A percentile compares a stretch with the other conserved stretches of the same genome.
These are phyloP conservation scores for Zoanthus sociatus DNA, from an alignment of 92 coral and sea anemone genomes.

Conservation along the genomic window DNA sequence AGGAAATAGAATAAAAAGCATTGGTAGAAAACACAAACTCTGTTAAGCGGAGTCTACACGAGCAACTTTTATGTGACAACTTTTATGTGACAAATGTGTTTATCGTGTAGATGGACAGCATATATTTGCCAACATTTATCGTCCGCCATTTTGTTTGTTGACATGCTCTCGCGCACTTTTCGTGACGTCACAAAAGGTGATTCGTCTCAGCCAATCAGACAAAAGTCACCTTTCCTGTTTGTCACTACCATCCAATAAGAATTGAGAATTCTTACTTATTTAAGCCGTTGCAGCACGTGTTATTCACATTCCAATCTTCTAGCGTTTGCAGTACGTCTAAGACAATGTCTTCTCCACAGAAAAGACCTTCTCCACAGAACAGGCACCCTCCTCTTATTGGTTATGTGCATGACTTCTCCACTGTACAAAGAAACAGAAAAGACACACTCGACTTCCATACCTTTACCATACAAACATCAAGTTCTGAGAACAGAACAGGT, in stretches of 20 bases:
- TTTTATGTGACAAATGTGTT: neutral
- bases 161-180: neutral
- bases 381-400: constrained; percentile 47
- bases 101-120: too few species aligned
- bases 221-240: constrained; percentile 29
- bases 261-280: constrained; percentile 14
- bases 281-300: constrained; percentile 16
- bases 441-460: constrained; percentile 18
- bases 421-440: constrained; percentile 15
- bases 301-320: constrained; percentile 24
- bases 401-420: constrained; percentile 17
- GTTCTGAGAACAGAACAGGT: constrained; percentile 17
- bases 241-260: constrained; percentile 17
- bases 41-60: constrained; percentile 18
- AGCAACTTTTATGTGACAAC: constrained; percentile 13
- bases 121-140: neutral
- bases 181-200: constrained; percentile 22
- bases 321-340: constrained; percentile 22
- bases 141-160: neutral
- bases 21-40: constrained; percentile 17
- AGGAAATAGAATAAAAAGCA: neutral
- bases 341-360: constrained; percentile 28
- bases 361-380: constrained; percentile 44
- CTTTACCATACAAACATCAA: constrained; percentile 12
- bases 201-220: constrained; percentile 36